Percentiles rank a stretch among this genome's conserved stretches.
Evolutionary conservation across 2,113 vertebrate species (phyloP).

Genomic region (Zosterops pallidus): DNA sequence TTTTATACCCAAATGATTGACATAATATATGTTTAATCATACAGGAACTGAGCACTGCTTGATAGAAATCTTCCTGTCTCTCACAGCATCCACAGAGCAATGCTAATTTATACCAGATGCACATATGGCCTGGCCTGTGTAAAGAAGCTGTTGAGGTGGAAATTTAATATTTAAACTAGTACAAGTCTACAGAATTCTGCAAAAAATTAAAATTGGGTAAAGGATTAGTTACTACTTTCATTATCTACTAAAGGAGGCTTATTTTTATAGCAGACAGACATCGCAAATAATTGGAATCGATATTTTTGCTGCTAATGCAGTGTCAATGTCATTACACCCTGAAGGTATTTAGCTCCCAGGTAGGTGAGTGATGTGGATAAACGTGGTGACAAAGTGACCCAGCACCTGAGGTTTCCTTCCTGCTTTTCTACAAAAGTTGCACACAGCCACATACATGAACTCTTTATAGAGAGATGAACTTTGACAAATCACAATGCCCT

Average conservation of each 20-base stretch:
- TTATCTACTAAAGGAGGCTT: not conserved
- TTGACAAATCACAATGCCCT: not conserved
- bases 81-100: not conserved
- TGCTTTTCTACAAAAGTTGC: not conserved
- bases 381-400: not conserved
- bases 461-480: not conserved
- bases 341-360: not conserved
- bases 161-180: conserved; percentile 16
- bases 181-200: not conserved
- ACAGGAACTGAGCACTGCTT: not conserved
- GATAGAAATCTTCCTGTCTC: conserved; percentile 52
- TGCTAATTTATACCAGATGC: conserved; percentile 39
- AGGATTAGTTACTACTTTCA: not conserved
- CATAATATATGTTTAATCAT: conserved; percentile 16
- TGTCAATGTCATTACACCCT: not conserved
- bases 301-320: not conserved
- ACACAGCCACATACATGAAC: not conserved
- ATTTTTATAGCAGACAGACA: conserved; percentile 5
- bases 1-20: not conserved
- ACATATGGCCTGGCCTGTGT: not conserved
- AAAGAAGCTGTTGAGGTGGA: not conserved
- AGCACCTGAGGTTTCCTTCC: not conserved
- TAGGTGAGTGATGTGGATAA: not conserved
- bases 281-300: not conserved
- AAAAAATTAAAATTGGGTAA: not conserved